Base-by-base conservation (phyloP, 1,140 invertebrate species). In the Anastatus disparis region DNA sequence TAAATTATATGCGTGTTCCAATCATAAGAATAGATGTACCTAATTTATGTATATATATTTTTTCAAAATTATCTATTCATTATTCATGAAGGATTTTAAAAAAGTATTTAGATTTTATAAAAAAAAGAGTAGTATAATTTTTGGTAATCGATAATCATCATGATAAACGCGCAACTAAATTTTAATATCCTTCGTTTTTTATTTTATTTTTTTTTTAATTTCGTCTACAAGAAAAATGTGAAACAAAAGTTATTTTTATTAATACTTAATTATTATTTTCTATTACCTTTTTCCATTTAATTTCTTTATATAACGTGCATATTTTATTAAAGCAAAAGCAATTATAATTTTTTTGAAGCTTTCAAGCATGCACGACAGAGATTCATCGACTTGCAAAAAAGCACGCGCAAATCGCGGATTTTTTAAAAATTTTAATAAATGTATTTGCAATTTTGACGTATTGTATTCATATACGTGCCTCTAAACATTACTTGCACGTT, bases 401-500 rank as follows among this genome's bases (percentile, higher is more conserved):
- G 68, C 44, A 56, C 29, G 17, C 27, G 22, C 12, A 35, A 40
- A 42, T 52, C 24, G 17, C 13, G 12, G 2, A 40, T 1, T 64
- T 12, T 53, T 27, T 71, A 65, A 56, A n/a, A n/a, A 40, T 79
- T 59, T 73, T 52, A 75, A 46, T 20, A 56, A 20, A 17, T 52
- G 74, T 76, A 75, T 46, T 75, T 80, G 75, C 17, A 2, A 50
- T 26, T 12, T 22, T 10, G n/a, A n/a, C n/a, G n/a, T n/a, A n/a
- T n/a, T n/a, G n/a, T n/a, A n/a, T n/a, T n/a, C n/a, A n/a, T n/a
- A n/a, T n/a, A n/a, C n/a, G n/a, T n/a, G n/a, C n/a, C n/a, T n/a
- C n/a, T n/a, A n/a, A n/a, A n/a, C n/a, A n/a, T n/a, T 3, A 79
- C 42, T 77, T 82, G 80, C 81, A 82, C 79, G 81, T 80, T 77